Evolutionary conservation across 2,797 vertebrate genomes (phyloP).

Genomic region (Mormyrus hasselquistii): DNA sequence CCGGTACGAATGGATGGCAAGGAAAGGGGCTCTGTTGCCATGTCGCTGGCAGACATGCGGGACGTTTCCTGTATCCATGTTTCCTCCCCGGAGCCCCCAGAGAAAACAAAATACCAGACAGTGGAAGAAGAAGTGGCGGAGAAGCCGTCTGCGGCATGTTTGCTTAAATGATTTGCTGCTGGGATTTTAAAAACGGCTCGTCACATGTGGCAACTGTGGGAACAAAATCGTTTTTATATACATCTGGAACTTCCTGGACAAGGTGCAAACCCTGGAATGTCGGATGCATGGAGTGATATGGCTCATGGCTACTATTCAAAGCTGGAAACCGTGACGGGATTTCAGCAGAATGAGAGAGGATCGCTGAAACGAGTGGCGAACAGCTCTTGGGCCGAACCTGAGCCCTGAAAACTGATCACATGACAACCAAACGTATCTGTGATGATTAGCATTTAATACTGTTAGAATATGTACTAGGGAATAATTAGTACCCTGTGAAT

Average conservation of each 20-base stretch:
- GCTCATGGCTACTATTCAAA: background rate
- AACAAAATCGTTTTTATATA: background rate
- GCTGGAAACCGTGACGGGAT: background rate
- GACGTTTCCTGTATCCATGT: background rate
- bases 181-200: background rate
- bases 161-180: background rate
- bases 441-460: background rate
- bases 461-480: background rate
- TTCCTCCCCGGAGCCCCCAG: background rate
- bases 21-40: background rate
- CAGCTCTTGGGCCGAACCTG: background rate
- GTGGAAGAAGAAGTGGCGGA: background rate
- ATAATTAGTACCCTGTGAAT: background rate
- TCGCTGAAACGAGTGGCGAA: background rate
- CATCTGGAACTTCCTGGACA: background rate
- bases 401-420: background rate
- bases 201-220: background rate
- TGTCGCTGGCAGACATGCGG: background rate
- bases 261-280: background rate
- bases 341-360: background rate
- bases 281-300: background rate
- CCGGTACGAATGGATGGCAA: background rate
- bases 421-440: background rate
- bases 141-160: background rate
- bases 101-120: slow-evolving; percentile 9